Evolutionary conservation across 1,140 invertebrate species (phyloP), one percentile per base, ranked within the genome.

Genomic region (Diorhabda elongata): DNA sequence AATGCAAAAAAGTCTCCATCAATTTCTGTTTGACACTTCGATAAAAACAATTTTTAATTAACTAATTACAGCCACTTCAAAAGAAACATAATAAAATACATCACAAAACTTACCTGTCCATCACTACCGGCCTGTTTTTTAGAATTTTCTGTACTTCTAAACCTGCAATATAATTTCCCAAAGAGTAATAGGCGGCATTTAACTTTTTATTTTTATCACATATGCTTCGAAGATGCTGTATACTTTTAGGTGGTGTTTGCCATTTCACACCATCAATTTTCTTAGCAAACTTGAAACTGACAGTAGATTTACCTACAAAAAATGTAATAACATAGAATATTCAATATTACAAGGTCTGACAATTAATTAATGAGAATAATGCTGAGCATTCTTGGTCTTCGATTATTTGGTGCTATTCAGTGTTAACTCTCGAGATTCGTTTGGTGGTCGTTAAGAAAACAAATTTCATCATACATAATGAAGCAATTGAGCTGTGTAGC

Each of bases 121-220:
- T 74, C 41, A 81, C 64, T 5, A 81, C 78, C 7, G 78, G 78
- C 61, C 70, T 68, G 11, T 74, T 9, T 60, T 73, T 66, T 26
- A 78, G 66, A 44, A 72, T 44, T 7, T 59, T 56, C 5, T 69
- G n/a, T n/a, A 78, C 66, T 68, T 81, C 71, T 9, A 76, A 59
- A 42, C 73, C 78, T 41, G 79, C 78, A 59, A 81, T 75, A 68
- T 81, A 81, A 70, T 81, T 81, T 8, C 79, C 77, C 45, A 80
- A 69, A n/a, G 77, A 74, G 69, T 81, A 81, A 70, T 75, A 81
- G 5, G 77, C 75, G 4, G 72, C 66, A 42, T 73, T 56, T 61
- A 79, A 65, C 56, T 44, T n/a, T 44, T 41, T n/a, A 64, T 78
- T 64, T 61, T 71, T 56, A 66, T 80, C 77, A 73, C 79, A 79